Evolutionary conservation across 2,113 vertebrate species (phyloP), one percentile per base, ranked within the genome.

Genomic region (Gnathonemus echidnorhynchus): DNA sequence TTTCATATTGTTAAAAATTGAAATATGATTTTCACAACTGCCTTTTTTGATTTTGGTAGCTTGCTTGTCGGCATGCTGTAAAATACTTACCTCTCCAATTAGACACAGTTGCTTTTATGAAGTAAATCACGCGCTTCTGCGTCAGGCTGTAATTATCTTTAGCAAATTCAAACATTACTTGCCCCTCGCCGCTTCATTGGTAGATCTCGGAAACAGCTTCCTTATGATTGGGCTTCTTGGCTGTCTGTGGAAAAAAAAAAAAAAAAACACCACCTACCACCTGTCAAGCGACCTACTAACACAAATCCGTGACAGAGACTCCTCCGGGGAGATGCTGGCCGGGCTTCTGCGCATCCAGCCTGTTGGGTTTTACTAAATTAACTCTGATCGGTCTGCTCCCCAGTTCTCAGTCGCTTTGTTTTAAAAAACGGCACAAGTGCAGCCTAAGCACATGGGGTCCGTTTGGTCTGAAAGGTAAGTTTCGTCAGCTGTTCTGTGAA

Each of bases 221-320:
- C 1, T 31, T 91, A 31, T 31, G 8, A 96, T 95, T 95, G 95
- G 96, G 90, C 90, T 48, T 2, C 0, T 24, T 0, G 1, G 13
- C 90, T 91, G 94, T 92, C 95, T 90, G 5, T 95, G 39, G 48
- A 1, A 3, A 74, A 7, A 21, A 58, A 66, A 1, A 3, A 74
- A 7, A 21, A 58, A 66, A 66, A n/a, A 86, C 88, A 83, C 94
- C 93, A 87, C 94, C 93, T 95, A 89, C 92, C 88, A 70, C 94
- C 91, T 91, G 92, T 92, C 93, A 91, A 52, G 91, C 98, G 97
- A 98, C 97, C 97, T 97, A 98, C 97, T 98, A 98, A 98, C 97
- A 98, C 97, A 98, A 94, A 98, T 98, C 96, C 95, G 94, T 94
- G 96, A 95, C 92, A 95, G 91, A 91, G 90, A 90, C 90, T 91